Conservation (phyloP, 23 tunicate genomes). For the Halocynthia roretzi region DNA sequence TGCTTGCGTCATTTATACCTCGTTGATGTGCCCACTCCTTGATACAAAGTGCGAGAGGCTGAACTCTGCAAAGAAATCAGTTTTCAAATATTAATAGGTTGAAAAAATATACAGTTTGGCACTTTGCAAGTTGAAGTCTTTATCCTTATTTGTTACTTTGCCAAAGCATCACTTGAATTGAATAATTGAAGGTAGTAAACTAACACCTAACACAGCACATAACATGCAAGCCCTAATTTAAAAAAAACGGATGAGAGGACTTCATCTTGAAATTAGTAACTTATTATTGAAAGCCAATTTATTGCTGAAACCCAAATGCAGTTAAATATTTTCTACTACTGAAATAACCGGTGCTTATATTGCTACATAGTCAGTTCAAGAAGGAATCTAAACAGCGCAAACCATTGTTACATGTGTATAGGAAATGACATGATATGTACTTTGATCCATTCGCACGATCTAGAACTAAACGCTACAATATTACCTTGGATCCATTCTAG, state of each 20-base stretch:
- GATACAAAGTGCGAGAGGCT: conserved; percentile 46
- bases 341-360: too few species aligned
- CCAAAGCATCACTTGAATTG: neutral
- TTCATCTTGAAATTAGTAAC: too few species aligned
- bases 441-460: neutral
- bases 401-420: neutral
- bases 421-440: neutral
- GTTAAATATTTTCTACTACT: too few species aligned
- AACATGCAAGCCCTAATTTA: too few species aligned
- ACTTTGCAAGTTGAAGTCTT: neutral
- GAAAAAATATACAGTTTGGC: too few species aligned
- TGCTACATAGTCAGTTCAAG: too few species aligned
- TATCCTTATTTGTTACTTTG: neutral
- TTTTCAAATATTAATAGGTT: too few species aligned
- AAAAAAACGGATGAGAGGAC: too few species aligned
- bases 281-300: neutral
- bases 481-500: conserved; percentile 64
- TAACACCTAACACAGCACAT: too few species aligned
- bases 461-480: neutral
- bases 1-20: conserved; percentile 58
- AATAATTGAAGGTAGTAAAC: neutral
- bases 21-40: conserved; percentile 78
- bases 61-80: conserved; percentile 22
- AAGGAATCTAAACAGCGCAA: neutral
- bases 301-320: neutral